Conservation (phyloP, 2,888 invertebrate genomes). For the Drosophila lacicola region DNA sequence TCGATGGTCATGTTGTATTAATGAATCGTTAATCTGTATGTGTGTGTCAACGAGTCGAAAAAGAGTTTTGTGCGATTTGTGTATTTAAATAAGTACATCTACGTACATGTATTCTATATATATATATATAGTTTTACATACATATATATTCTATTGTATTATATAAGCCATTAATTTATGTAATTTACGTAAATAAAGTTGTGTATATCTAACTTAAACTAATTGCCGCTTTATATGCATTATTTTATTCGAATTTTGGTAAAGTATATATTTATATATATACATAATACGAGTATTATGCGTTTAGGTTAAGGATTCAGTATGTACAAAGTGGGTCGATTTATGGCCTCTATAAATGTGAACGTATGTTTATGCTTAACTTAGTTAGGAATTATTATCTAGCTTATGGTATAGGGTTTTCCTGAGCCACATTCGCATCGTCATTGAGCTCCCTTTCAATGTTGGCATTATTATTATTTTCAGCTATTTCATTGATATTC, state of each 20-base stretch:
- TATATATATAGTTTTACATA: conserved; percentile 28
- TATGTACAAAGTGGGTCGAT: conserved; percentile 28
- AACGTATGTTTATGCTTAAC: conserved; percentile 4
- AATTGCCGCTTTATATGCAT: conserved; percentile 7
- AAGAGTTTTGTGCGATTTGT: conserved; percentile 65
- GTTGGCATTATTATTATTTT: conserved; percentile 84
- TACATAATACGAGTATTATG: conserved; percentile 21
- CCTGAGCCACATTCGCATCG: conserved; percentile 70
- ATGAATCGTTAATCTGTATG: conserved; percentile 20
- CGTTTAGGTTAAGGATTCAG: conserved; percentile 10
- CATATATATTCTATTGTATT: conserved; percentile 51
- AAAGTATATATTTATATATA: conserved; percentile 18
- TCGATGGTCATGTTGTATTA: conserved; percentile 11
- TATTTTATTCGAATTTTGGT: conserved; percentile 49
- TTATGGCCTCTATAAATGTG: conserved; percentile 32
- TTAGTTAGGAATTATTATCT: conserved; percentile 5
- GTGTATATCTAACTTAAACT: conserved; percentile 70
- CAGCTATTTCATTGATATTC: conserved; percentile 84
- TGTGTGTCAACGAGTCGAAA: conserved; percentile 17
- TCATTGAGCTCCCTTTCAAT: conserved; percentile 84
- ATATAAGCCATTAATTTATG: conserved; percentile 76
- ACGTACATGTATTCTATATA: conserved; percentile 50
- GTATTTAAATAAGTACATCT: conserved; percentile 69
- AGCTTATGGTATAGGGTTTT: conserved; percentile 47
- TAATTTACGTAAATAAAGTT: conserved; percentile 73